Evolutionary conservation across 2,113 vertebrate species (phyloP).

Genomic region (Larimichthys crocea): DNA sequence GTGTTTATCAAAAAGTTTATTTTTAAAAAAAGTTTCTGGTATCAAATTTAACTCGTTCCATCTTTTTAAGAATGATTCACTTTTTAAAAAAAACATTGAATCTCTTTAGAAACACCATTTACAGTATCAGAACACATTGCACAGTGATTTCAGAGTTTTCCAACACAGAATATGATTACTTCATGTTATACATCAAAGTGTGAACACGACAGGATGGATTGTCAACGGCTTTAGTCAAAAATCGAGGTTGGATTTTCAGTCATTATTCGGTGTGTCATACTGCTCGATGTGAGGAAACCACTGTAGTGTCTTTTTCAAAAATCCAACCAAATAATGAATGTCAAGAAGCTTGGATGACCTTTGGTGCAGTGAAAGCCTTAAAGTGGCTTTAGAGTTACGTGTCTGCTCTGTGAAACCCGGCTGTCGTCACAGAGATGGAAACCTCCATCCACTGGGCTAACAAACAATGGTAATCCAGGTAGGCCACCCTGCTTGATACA

Average conservation of each 20-base stretch:
- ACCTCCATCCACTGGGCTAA: conserved; percentile 82
- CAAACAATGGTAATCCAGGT: conserved; percentile 81
- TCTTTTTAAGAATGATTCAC: neutral
- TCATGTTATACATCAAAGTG: conserved; percentile 38
- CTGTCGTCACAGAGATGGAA: conserved; percentile 78
- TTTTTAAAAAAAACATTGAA: neutral
- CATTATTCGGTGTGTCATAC: conserved; percentile 28
- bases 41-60: conserved; percentile 11
- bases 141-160: conserved; percentile 39
- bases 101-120: neutral
- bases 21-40: conserved; percentile 25
- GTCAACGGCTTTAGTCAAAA: conserved; percentile 50
- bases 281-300: conserved; percentile 50
- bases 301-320: conserved; percentile 52
- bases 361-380: conserved; percentile 70
- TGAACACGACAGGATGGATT: conserved; percentile 29
- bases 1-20: conserved; percentile 52
- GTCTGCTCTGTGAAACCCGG: conserved; percentile 78
- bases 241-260: conserved; percentile 54
- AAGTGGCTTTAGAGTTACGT: conserved; percentile 63
- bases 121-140: conserved; percentile 37
- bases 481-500: conserved; percentile 82
- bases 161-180: conserved; percentile 41
- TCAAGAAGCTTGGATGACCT: conserved; percentile 62
- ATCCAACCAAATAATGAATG: conserved; percentile 66